These are phyloP conservation scores for Agriopis leucophaearia DNA, from an alignment of 2,888 invertebrate genomes.

Conservation along the genomic window DNA sequence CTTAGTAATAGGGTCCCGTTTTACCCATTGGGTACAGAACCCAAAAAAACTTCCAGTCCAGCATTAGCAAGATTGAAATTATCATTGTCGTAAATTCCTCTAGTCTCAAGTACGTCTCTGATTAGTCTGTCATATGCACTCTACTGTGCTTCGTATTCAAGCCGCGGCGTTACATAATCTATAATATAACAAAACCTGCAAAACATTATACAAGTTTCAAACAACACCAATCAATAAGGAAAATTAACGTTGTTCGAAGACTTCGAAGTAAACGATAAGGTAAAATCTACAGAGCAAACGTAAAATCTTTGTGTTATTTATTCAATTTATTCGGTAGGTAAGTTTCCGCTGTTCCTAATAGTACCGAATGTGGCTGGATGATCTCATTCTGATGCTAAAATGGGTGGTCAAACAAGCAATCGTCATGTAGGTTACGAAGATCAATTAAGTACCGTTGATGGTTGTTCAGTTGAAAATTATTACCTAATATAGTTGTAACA, in stretches of 20 bases:
- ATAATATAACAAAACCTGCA: neutral
- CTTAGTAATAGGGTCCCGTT: too few species aligned
- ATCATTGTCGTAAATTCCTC: neutral
- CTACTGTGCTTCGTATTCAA: neutral
- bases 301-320: neutral
- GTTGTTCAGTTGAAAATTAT: too few species aligned
- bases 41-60: neutral
- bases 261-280: neutral
- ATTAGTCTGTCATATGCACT: neutral
- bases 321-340: neutral
- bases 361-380: slow-evolving; percentile 39
- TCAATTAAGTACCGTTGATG: too few species aligned
- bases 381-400: slow-evolving; percentile 41
- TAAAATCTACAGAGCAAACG: neutral
- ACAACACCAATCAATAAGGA: neutral
- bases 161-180: neutral
- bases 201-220: neutral
- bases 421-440: slow-evolving; percentile 5
- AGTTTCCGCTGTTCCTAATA: neutral
- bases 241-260: neutral
- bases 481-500: too few species aligned
- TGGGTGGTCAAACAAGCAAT: slow-evolving; percentile 9
- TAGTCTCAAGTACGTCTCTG: neutral
- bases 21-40: too few species aligned
- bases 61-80: neutral